phyloP scores from a whole-genome alignment of 2,797 vertebrate species.

The Sebastes variabilis region DNA sequence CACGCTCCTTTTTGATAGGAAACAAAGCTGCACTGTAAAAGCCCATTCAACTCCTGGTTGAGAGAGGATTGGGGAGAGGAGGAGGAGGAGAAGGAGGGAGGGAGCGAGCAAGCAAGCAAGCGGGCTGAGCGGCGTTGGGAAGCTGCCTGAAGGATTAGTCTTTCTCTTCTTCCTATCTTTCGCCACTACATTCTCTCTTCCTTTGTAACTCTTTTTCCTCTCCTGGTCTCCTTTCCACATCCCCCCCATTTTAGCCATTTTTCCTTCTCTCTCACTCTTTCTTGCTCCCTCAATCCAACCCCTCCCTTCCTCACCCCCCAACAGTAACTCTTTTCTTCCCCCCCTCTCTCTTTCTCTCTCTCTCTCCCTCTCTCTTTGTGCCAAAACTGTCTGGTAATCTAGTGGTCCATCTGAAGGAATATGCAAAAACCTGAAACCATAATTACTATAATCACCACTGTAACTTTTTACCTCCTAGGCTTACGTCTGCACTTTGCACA shows the following conservation, averaged over 20 bases:
- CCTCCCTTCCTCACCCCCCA: not conserved
- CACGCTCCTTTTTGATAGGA: constrained; percentile 57
- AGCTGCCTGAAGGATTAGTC: constrained; percentile 70
- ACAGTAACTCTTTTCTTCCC: constrained; percentile 54
- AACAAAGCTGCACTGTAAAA: constrained; percentile 70
- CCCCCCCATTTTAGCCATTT: constrained; percentile 4
- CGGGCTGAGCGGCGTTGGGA: constrained; percentile 36
- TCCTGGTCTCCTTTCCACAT: constrained; percentile 17
- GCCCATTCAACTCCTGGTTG: constrained; percentile 54
- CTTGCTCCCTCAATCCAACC: not conserved
- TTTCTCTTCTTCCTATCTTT: constrained; percentile 59
- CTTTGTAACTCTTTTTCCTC: constrained; percentile 34
- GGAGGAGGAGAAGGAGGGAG: not conserved
- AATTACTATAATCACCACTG: constrained; percentile 76
- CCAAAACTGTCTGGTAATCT: constrained; percentile 68
- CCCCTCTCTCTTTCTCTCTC: not conserved
- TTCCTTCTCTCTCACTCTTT: constrained; percentile 1
- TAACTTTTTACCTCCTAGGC: constrained; percentile 71
- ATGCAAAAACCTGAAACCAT: constrained; percentile 78
- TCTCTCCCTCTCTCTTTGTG: not conserved
- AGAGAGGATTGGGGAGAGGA: constrained; percentile 31
- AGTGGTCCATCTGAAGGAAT: constrained; percentile 68
- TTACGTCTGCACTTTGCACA: constrained; percentile 53
- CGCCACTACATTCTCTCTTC: constrained; percentile 27
- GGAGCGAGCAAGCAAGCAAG: constrained; percentile 3